Evolutionary conservation across 2,888 invertebrate genomes (phyloP).

Genomic region (Deilephila porcellus): DNA sequence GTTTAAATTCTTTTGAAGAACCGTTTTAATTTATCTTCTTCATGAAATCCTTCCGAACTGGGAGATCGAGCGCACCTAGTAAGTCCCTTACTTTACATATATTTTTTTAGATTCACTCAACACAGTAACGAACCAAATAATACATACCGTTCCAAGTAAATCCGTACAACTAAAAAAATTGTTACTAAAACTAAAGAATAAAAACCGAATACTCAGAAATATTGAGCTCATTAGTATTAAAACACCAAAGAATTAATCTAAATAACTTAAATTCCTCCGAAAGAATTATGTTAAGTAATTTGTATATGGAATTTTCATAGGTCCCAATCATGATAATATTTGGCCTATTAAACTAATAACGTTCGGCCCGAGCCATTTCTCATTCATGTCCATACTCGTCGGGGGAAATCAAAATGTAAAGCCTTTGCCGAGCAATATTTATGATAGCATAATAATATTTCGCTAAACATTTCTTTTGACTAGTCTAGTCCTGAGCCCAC

Average conservation of each 20-base stretch:
- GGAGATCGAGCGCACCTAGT: no score
- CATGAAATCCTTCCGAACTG: no score
- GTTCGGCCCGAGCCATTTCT: background rate
- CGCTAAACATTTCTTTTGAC: background rate
- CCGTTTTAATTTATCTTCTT: no score
- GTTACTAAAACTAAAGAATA: no score
- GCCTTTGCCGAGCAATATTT: background rate
- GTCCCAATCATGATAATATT: background rate
- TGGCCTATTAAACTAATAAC: background rate
- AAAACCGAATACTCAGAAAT: background rate
- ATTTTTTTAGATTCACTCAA: no score
- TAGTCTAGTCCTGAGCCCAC: no score
- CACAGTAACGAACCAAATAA: no score
- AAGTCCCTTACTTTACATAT: no score
- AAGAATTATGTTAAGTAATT: background rate
- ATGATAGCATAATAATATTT: background rate
- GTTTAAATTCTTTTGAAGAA: no score
- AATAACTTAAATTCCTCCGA: background rate
- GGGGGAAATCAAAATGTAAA: constrained; percentile 10
- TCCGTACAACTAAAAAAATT: no score
- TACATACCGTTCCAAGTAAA: no score
- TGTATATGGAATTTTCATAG: background rate
- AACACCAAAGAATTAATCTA: background rate
- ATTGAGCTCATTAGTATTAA: background rate
- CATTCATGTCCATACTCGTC: background rate